Evolutionary conservation across 1,140 invertebrate species (phyloP), one percentile per base, ranked within the genome.

Genomic region (Neodiprion virginianus): DNA sequence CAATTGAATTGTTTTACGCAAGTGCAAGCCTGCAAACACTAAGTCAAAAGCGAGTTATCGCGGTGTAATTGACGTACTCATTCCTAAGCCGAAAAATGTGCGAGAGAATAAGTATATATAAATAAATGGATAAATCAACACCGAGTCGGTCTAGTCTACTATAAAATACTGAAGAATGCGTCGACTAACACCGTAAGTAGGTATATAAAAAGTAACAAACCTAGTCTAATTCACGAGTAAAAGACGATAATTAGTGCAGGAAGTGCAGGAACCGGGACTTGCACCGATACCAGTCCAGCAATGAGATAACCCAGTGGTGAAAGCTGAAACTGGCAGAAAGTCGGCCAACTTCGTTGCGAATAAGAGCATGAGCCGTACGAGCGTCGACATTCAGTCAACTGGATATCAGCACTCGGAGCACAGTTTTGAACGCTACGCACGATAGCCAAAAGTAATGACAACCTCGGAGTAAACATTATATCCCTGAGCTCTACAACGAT

Each of bases 211-310:
- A 75, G 50, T 17, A 72, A 14, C 49, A 50, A 71, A 71, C 48
- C 74, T 79, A 78, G 78, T 80, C 78, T 79, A 74, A 81, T 79
- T 81, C 74, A 77, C 75, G 53, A 61, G 53, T 61, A 61, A 61
- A 17, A 71, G 75, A 82, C 81, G 81, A 85, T 83, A 87, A 88
- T 88, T 85, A 87, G 86, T 87, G 86, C 86, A 82, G 85, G 83
- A 87, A 88, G 83, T 87, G 83, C 85, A 88, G 79, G 84, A 84
- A 86, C 84, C 85, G 83, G 85, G 80, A 85, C 84, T 77, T 80
- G 53, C 5, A 61, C 53, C 28, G 8, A 17, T 8, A 14, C 53
- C n/a, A 61, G 4, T 8, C 5, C 53, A 8, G 8, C n/a, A 1
- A 12, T 12, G 8, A 61, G 53, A 61, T 12, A 61, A 61, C 11